These are phyloP conservation scores for Adrianichthys oophorus DNA, from an alignment of 2,797 vertebrate species.

Conservation along the genomic window DNA sequence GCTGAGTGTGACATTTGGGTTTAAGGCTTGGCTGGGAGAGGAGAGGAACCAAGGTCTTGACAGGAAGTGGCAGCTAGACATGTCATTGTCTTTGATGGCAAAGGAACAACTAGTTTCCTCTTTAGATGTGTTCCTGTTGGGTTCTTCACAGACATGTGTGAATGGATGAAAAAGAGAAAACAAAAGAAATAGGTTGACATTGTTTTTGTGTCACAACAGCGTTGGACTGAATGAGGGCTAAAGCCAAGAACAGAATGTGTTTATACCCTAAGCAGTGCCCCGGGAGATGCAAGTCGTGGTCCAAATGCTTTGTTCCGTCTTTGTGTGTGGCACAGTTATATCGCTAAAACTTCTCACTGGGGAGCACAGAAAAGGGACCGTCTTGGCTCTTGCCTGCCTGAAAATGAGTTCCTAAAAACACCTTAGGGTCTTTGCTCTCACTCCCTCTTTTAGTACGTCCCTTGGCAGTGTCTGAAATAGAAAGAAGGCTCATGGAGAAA, in stretches of 20 bases:
- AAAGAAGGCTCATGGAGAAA: constrained; percentile 36
- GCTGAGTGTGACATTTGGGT: constrained; percentile 67
- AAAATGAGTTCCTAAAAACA: constrained; percentile 65
- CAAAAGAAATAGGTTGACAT: constrained; percentile 11
- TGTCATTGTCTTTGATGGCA: constrained; percentile 37
- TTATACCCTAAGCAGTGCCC: constrained; percentile 64
- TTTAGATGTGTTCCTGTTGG: neutral
- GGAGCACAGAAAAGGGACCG: constrained; percentile 43
- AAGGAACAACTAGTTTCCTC: constrained; percentile 26
- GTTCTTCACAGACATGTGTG: too few relatives aligned
- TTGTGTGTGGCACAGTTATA: constrained; percentile 72
- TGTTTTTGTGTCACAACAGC: constrained; percentile 47
- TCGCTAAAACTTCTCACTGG: constrained; percentile 61
- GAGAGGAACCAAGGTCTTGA: constrained; percentile 49
- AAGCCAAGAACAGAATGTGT: constrained; percentile 65
- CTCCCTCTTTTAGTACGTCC: constrained; percentile 37
- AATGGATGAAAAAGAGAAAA: too few relatives aligned
- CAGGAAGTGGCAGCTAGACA: constrained; percentile 55
- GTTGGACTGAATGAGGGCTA: constrained; percentile 40
- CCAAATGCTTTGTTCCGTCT: constrained; percentile 58
- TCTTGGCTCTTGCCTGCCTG: constrained; percentile 50
- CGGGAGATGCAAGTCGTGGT: constrained; percentile 65
- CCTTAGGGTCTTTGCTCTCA: constrained; percentile 50
- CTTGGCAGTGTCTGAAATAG: constrained; percentile 58
- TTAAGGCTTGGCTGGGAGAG: constrained; percentile 43